Conservation (phyloP, 2,888 invertebrate genomes). For the Therioaphis trifolii region DNA sequence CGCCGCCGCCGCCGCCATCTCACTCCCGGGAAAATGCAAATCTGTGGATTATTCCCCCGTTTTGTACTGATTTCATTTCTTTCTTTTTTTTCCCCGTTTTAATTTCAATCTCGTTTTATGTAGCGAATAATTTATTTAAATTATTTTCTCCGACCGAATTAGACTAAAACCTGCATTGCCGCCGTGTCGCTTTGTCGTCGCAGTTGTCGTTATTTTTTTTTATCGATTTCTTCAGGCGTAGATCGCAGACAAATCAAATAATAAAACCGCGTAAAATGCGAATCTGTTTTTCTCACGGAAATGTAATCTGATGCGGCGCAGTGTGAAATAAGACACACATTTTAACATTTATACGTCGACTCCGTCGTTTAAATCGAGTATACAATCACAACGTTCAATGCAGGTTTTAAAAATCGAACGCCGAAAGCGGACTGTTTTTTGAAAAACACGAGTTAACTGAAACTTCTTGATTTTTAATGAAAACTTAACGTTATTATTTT, state of each 20-base stretch:
- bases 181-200: neutral
- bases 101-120: slow-evolving; percentile 51
- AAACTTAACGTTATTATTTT: too few relatives aligned
- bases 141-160: slow-evolving; percentile 22
- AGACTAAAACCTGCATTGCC: neutral
- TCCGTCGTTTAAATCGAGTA: too few relatives aligned
- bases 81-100: slow-evolving; percentile 17
- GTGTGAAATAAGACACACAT: too few relatives aligned
- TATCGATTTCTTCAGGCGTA: neutral
- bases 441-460: too few relatives aligned
- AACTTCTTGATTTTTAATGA: too few relatives aligned
- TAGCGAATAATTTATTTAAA: slow-evolving; percentile 57
- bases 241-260: neutral
- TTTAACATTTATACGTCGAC: too few relatives aligned
- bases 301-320: too few relatives aligned
- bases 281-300: neutral
- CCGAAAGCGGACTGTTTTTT: too few relatives aligned
- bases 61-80: slow-evolving; percentile 11
- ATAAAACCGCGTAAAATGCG: neutral
- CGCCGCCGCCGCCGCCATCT: neutral
- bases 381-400: too few relatives aligned
- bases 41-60: slow-evolving; percentile 14
- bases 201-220: too few relatives aligned
- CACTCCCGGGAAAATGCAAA: slow-evolving; percentile 34
- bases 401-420: too few relatives aligned